Percentiles rank a stretch among this genome's conserved stretches.
These are phyloP conservation scores for Stegana nigrithorax DNA, from an alignment of 2,888 invertebrate genomes.

Conservation along the genomic window DNA sequence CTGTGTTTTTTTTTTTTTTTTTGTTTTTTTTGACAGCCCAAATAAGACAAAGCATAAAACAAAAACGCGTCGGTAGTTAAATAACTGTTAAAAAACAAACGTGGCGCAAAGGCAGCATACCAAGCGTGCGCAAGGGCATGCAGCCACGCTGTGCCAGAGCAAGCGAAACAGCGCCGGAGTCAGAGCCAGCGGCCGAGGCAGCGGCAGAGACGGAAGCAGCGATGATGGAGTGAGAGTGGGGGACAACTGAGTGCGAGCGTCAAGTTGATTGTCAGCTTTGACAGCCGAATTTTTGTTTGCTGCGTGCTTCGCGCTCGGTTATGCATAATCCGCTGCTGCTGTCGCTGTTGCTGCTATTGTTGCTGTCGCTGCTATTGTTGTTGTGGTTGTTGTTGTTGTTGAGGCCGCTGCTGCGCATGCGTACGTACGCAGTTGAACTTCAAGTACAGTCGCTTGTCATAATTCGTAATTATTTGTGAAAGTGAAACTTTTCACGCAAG, in stretches of 20 bases:
- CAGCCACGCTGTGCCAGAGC: background rate
- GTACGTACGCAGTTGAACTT: background rate
- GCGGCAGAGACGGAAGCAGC: no score
- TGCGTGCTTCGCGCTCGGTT: no score
- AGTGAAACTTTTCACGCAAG: background rate
- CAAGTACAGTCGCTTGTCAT: background rate
- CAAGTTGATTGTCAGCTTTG: background rate
- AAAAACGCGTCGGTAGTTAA: background rate
- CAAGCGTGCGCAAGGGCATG: background rate
- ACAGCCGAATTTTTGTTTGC: background rate
- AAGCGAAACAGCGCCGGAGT: background rate
- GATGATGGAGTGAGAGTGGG: background rate
- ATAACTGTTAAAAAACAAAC: background rate
- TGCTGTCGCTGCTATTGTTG: background rate
- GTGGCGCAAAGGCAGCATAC: background rate
- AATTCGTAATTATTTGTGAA: background rate
- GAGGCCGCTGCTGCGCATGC: background rate
- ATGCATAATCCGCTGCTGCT: background rate
- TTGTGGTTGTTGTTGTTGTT: no score
- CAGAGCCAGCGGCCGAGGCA: no score
- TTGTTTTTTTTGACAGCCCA: no score
- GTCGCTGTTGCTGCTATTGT: background rate
- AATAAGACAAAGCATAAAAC: background rate
- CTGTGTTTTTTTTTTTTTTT: no score
- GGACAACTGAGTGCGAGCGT: background rate